Percentiles rank a stretch among this genome's conserved stretches.
Evolutionary conservation across 2,797 vertebrate species (phyloP).

Genomic region (Dallia pectoralis): DNA sequence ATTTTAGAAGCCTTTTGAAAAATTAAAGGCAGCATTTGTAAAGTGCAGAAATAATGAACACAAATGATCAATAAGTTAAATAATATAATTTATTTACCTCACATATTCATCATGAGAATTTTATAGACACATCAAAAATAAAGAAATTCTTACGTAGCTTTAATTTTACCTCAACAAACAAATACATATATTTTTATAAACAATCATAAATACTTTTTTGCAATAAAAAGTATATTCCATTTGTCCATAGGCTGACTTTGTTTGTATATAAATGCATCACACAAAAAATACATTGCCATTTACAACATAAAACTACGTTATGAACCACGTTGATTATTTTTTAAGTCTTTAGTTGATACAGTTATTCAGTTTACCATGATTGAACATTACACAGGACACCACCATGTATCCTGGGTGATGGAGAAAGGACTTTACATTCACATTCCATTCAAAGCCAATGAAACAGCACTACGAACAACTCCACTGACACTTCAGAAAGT

Average conservation of each 20-base stretch:
- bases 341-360: constrained; percentile 2
- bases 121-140: constrained; percentile 62
- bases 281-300: constrained; percentile 71
- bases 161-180: constrained; percentile 60
- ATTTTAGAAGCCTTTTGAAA: too few species aligned
- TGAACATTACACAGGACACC: constrained; percentile 29
- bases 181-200: not conserved
- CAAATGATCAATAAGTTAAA: constrained; percentile 60
- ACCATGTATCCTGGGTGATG: constrained; percentile 22
- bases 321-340: constrained; percentile 31
- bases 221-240: constrained; percentile 59
- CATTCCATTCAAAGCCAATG: constrained; percentile 41
- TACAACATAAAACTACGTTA: constrained; percentile 71
- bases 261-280: constrained; percentile 64
- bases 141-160: constrained; percentile 49
- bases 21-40: not conserved
- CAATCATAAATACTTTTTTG: constrained; percentile 36
- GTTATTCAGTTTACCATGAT: not conserved
- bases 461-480: constrained; percentile 20
- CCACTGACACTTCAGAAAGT: constrained; percentile 36
- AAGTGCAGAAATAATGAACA: constrained; percentile 26
- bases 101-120: constrained; percentile 63
- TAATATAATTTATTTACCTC: constrained; percentile 71
- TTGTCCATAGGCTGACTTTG: constrained; percentile 35
- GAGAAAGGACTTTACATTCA: constrained; percentile 57